Percentiles rank a stretch among this genome's conserved stretches.
Evolutionary conservation across 2,113 vertebrate species (phyloP).

Genomic region (Perognathus longimembris): DNA sequence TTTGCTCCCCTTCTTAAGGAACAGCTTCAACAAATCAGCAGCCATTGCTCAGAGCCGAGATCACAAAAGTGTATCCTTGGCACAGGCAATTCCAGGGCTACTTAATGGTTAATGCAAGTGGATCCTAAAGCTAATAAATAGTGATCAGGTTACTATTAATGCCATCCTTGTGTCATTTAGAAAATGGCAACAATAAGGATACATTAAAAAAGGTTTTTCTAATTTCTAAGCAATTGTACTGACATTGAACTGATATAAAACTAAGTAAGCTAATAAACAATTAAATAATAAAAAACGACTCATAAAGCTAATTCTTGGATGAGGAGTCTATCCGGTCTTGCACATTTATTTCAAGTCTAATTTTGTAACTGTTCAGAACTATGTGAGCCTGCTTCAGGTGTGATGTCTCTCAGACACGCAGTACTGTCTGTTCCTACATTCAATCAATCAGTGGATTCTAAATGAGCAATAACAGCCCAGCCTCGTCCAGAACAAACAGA

Average conservation of each 20-base stretch:
- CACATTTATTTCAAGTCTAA: not conserved
- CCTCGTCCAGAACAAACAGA: not conserved
- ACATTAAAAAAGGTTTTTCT: not conserved
- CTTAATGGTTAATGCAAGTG: not conserved
- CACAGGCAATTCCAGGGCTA: not conserved
- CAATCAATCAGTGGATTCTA: not conserved
- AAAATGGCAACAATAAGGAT: constrained; percentile 13
- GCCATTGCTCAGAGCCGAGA: not conserved
- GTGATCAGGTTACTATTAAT: not conserved
- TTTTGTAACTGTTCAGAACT: constrained; percentile 23
- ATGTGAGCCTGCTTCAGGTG: not conserved
- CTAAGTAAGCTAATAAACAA: too few species aligned
- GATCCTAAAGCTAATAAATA: not conserved
- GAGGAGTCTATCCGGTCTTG: too few species aligned
- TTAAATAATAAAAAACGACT: too few species aligned
- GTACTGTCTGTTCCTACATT: not conserved
- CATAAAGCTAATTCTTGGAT: too few species aligned
- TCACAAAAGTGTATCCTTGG: not conserved
- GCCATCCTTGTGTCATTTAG: not conserved
- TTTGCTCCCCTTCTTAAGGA: not conserved
- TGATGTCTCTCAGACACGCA: not conserved
- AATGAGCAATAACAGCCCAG: not conserved
- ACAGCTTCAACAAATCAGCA: not conserved
- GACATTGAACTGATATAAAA: not conserved
- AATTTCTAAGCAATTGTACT: constrained; percentile 11